Percentiles rank a stretch among this genome's conserved stretches.
Conservation (phyloP, 2,888 invertebrate genomes). For the Pachycephus smyrnensis region DNA sequence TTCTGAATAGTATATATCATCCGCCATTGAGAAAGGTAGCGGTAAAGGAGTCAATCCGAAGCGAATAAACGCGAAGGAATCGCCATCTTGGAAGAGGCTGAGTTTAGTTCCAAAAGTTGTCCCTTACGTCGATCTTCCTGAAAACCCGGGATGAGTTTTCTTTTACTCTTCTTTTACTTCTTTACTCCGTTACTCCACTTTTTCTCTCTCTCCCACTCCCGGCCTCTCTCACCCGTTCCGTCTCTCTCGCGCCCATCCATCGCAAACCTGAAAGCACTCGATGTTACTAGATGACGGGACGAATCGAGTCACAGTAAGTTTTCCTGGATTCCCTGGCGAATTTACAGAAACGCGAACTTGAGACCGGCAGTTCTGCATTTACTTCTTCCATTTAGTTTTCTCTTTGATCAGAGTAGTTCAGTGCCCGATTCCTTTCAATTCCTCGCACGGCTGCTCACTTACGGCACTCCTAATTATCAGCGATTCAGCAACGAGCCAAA, state of each 20-base stretch:
- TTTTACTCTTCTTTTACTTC: constrained; percentile 4
- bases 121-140: too few relatives aligned
- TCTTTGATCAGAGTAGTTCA: constrained; percentile 33
- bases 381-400: constrained; percentile 37
- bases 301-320: constrained; percentile 21
- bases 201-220: neutral
- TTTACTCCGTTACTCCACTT: constrained; percentile 5
- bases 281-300: constrained; percentile 31
- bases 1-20: too few relatives aligned
- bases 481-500: constrained; percentile 11
- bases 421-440: neutral
- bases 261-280: constrained; percentile 27
- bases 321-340: constrained; percentile 15
- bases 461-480: constrained; percentile 17
- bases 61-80: too few relatives aligned
- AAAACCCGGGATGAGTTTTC: neutral
- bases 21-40: too few relatives aligned
- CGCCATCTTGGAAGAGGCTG: too few relatives aligned
- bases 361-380: constrained; percentile 15
- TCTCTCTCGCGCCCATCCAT: constrained; percentile 16
- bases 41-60: too few relatives aligned
- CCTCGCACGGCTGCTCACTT: constrained; percentile 11
- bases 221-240: constrained; percentile 4
- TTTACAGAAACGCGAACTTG: constrained; percentile 24
- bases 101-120: too few relatives aligned